Conservation (phyloP, 1,140 invertebrate species). For the Drosophila erecta region DNA sequence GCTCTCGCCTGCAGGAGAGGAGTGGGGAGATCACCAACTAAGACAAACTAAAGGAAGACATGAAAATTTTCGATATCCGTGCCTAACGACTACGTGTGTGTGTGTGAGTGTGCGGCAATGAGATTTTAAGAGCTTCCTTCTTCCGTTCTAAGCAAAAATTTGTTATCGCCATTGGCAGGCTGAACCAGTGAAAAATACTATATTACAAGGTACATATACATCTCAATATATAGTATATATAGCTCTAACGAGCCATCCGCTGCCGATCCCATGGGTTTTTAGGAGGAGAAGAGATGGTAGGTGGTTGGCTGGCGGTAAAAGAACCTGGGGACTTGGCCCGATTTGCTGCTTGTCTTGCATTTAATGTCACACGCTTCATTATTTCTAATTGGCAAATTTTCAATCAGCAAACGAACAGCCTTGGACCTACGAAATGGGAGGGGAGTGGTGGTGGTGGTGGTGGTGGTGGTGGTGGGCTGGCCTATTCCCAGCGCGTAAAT, state of each 20-base stretch:
- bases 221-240: constrained; percentile 24
- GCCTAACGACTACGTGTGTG: constrained; percentile 61
- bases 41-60: constrained; percentile 83
- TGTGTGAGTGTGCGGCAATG: constrained; percentile 54
- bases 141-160: constrained; percentile 78
- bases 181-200: constrained; percentile 42
- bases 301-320: background rate
- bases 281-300: background rate
- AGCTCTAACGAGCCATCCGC: constrained; percentile 31
- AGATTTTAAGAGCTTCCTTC: constrained; percentile 80
- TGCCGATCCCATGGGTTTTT: constrained; percentile 15
- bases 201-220: constrained; percentile 27
- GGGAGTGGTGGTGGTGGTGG: background rate
- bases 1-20: background rate
- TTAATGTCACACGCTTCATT: constrained; percentile 83
- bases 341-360: constrained; percentile 81
- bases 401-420: constrained; percentile 69
- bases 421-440: background rate
- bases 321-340: constrained; percentile 49
- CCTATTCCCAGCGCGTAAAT: constrained; percentile 75
- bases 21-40: constrained; percentile 39
- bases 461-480: background rate
- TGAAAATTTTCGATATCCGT: constrained; percentile 83
- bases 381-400: constrained; percentile 84
- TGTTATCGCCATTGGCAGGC: constrained; percentile 71